phyloP scores from a whole-genome alignment of 2,888 invertebrate species.

The Athripsodes cinereus region DNA sequence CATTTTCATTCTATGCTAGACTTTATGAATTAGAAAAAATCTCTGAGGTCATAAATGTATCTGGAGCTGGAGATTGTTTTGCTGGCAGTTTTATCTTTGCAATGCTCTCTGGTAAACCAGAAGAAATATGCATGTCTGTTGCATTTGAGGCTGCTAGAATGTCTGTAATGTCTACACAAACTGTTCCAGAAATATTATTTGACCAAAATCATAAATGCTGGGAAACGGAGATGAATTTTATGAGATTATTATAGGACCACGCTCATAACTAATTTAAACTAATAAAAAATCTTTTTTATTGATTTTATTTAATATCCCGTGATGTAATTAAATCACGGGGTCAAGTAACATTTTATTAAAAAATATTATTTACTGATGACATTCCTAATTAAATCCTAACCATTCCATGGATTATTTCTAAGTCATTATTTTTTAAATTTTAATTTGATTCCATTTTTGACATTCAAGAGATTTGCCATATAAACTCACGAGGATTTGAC shows the following conservation, averaged over 20 bases:
- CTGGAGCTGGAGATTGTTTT: slow-evolving; percentile 80
- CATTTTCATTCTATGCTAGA: slow-evolving; percentile 29
- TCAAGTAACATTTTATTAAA: no score
- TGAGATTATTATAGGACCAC: slow-evolving; percentile 12
- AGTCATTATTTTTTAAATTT: no score
- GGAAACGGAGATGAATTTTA: slow-evolving; percentile 4
- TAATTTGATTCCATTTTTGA: no score
- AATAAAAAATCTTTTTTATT: no score
- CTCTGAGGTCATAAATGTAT: slow-evolving; percentile 58
- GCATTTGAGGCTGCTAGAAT: slow-evolving; percentile 58
- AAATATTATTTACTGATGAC: no score
- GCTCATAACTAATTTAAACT: no score
- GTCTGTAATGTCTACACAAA: slow-evolving; percentile 52
- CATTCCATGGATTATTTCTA: no score
- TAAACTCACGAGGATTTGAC: no score
- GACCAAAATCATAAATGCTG: slow-evolving; percentile 15
- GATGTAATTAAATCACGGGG: no score
- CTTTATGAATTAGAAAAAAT: slow-evolving; percentile 43
- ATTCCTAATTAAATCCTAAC: no score
- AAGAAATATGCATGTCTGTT: slow-evolving; percentile 53
- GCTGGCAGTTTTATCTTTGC: slow-evolving; percentile 64
- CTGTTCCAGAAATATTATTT: slow-evolving; percentile 46
- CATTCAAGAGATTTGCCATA: no score
- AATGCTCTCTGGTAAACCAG: slow-evolving; percentile 48
- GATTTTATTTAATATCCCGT: no score